Percentiles rank a stretch among this genome's conserved stretches.
Conservation (phyloP, 2,113 vertebrate species). For the Zosterops lateralis region DNA sequence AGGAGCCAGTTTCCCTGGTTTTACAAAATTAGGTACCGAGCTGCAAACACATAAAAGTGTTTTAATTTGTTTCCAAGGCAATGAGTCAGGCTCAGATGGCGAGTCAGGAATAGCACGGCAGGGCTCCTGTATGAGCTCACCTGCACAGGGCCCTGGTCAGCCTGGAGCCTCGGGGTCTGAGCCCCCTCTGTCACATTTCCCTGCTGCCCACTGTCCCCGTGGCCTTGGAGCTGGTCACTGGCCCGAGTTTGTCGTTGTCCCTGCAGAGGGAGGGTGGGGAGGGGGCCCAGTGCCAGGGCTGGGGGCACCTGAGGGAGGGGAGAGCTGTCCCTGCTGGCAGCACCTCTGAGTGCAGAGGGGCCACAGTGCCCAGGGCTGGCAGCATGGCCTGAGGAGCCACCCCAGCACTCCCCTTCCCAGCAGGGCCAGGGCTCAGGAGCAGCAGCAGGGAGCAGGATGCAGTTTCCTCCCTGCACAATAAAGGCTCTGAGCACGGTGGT, state of each 20-base stretch:
- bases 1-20: constrained; percentile 53
- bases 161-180: neutral
- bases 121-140: neutral
- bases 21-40: constrained; percentile 42
- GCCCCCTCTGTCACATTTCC: neutral
- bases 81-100: constrained; percentile 63
- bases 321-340: neutral
- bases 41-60: constrained; percentile 43
- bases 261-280: neutral
- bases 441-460: neutral
- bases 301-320: neutral
- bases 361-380: neutral
- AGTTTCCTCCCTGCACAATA: neutral
- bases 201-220: rapidly evolving
- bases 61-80: constrained; percentile 75
- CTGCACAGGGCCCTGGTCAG: neutral
- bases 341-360: neutral
- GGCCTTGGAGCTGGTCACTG: rapidly evolving
- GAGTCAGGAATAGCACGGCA: constrained; percentile 60
- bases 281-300: neutral
- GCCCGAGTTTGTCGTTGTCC: neutral
- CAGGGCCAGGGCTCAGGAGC: neutral
- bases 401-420: rapidly evolving
- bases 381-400: neutral
- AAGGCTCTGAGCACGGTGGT: neutral